Evolutionary conservation across 2,888 invertebrate species (phyloP).

Genomic region (Tipula unca): DNA sequence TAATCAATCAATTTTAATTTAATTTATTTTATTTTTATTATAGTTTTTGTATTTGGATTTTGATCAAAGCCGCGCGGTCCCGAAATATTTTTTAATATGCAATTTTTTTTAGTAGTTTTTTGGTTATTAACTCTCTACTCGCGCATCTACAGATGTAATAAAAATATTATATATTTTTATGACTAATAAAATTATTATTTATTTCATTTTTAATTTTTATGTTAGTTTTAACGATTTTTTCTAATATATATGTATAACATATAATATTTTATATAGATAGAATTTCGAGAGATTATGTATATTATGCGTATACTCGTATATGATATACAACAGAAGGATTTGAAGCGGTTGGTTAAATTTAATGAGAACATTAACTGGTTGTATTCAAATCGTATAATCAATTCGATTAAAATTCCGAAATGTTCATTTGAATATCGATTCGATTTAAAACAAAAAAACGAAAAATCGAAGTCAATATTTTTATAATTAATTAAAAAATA

Average conservation of each 20-base stretch:
- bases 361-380: not conserved
- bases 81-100: not conserved
- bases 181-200: conserved; percentile 8
- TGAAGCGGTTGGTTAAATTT: not conserved
- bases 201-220: not conserved
- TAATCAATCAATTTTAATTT: not conserved
- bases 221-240: not conserved
- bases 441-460: too few species aligned
- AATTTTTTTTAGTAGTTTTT: not conserved
- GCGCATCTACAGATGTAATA: not conserved
- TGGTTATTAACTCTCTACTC: not conserved
- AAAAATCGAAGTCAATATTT: not conserved
- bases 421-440: not conserved
- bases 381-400: too few species aligned
- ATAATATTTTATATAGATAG: not conserved
- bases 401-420: not conserved
- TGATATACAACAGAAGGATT: not conserved
- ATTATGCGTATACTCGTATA: not conserved
- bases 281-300: not conserved
- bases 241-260: not conserved
- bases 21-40: not conserved
- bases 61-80: not conserved
- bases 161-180: not conserved
- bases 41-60: not conserved
- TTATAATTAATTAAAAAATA: not conserved